Evolutionary conservation across 1,140 invertebrate genomes (phyloP).

Genomic region (Matsumurasca onukii): DNA sequence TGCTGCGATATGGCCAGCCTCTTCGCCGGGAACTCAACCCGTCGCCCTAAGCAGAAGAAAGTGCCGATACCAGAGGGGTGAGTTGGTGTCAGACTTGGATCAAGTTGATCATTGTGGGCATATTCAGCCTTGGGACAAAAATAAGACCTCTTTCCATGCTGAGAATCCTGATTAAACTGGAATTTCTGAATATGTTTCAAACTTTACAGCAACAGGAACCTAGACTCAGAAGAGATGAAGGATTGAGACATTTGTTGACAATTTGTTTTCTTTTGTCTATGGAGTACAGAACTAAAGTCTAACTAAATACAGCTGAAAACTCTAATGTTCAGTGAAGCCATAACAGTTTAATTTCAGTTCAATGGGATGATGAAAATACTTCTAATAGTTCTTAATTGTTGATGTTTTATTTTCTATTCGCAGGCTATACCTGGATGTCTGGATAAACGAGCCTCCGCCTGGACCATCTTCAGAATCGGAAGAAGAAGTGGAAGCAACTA

Average conservation of each 20-base stretch:
- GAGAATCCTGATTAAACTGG: too few species aligned
- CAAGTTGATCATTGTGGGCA: constrained; percentile 15
- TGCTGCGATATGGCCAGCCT: constrained; percentile 58
- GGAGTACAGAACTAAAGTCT: too few species aligned
- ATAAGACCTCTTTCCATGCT: too few species aligned
- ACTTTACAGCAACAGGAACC: not conserved
- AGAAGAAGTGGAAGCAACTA: constrained; percentile 53
- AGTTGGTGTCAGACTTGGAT: constrained; percentile 34
- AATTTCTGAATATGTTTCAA: too few species aligned
- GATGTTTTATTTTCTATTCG: constrained; percentile 35
- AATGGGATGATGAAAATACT: too few species aligned
- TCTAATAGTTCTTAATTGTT: not conserved
- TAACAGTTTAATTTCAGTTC: too few species aligned
- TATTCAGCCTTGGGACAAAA: not conserved
- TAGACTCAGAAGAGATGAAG: too few species aligned
- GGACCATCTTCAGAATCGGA: constrained; percentile 71
- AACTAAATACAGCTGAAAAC: too few species aligned
- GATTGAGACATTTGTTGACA: too few species aligned
- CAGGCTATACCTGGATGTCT: constrained; percentile 88
- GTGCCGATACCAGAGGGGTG: constrained; percentile 94
- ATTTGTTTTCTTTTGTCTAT: too few species aligned
- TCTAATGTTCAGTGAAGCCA: too few species aligned
- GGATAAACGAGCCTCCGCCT: constrained; percentile 89
- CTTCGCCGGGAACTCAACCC: constrained; percentile 94
- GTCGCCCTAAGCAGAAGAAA: constrained; percentile 97